phyloP scores from a whole-genome alignment of 1,140 invertebrate genomes.

The Drosophila pallidifrons region DNA sequence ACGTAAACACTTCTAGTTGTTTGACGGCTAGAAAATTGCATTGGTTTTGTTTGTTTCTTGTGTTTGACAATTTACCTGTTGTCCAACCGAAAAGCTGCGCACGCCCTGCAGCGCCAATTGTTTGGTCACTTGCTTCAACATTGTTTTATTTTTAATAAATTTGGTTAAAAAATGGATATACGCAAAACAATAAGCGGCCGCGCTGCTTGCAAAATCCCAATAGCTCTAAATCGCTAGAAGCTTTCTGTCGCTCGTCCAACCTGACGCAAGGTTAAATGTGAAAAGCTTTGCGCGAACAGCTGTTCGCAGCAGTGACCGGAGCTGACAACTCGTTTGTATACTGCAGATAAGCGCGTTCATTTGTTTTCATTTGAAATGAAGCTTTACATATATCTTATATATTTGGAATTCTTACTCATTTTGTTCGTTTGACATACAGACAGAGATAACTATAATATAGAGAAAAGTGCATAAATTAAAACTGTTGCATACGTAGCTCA shows the following conservation, averaged over 20 bases:
- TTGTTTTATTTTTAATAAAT: conserved; percentile 57
- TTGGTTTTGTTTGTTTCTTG: not conserved
- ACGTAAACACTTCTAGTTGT: conserved; percentile 60
- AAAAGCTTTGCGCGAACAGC: not conserved
- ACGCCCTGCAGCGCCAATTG: conserved; percentile 82
- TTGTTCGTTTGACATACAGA: conserved; percentile 47
- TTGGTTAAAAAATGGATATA: conserved; percentile 59
- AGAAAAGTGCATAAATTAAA: conserved; percentile 57
- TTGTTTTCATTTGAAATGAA: conserved; percentile 27
- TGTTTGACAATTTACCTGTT: conserved; percentile 67
- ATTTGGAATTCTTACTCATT: conserved; percentile 34
- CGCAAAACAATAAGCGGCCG: conserved; percentile 53
- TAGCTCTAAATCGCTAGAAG: conserved; percentile 56
- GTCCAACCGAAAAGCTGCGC: conserved; percentile 76
- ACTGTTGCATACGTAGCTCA: conserved; percentile 84
- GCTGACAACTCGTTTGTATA: conserved; percentile 45
- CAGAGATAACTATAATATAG: conserved; percentile 9
- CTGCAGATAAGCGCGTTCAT: conserved; percentile 7
- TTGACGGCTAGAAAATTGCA: not conserved
- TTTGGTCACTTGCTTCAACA: conserved; percentile 84
- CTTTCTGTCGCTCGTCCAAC: conserved; percentile 33
- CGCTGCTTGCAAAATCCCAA: conserved; percentile 68
- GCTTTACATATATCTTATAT: conserved; percentile 24
- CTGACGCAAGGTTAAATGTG: conserved; percentile 46
- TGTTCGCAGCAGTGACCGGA: not conserved